phyloP scores from a whole-genome alignment of 2,888 invertebrate genomes.

The Falcaria lacertinaria region DNA sequence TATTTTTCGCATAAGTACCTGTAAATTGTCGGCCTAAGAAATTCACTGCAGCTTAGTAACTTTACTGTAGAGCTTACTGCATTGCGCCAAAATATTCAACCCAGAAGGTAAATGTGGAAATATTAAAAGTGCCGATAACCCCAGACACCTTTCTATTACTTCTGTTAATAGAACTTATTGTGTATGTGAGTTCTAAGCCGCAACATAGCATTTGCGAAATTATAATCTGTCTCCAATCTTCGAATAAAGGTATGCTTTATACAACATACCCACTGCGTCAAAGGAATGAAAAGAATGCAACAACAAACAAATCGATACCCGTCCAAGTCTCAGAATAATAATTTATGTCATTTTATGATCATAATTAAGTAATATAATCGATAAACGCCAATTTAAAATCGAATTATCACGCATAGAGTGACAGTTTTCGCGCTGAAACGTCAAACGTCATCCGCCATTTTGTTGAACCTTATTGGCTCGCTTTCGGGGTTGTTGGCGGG shows the following conservation, averaged over 20 bases:
- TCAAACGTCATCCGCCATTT: slow-evolving; percentile 72
- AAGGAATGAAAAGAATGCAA: background rate
- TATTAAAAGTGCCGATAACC: background rate
- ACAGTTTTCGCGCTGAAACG: slow-evolving; percentile 75
- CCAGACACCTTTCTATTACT: background rate
- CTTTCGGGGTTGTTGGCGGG: slow-evolving; percentile 48
- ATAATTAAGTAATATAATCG: slow-evolving; percentile 62
- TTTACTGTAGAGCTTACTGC: slow-evolving; percentile 33
- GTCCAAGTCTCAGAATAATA: slow-evolving; percentile 26
- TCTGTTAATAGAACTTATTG: no score
- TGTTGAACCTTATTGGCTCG: slow-evolving; percentile 54
- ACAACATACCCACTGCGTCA: background rate
- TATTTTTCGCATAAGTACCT: background rate
- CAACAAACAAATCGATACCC: slow-evolving; percentile 2
- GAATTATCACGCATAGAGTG: slow-evolving; percentile 54
- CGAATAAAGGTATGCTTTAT: no score
- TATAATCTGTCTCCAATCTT: no score
- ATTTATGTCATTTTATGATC: slow-evolving; percentile 30
- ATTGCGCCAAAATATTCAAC: slow-evolving; percentile 36
- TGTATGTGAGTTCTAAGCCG: no score
- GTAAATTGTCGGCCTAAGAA: background rate
- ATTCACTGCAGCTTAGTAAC: slow-evolving; percentile 14
- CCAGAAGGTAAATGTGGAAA: background rate
- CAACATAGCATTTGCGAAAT: no score
- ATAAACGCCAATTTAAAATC: slow-evolving; percentile 47